Evolutionary conservation across 2,797 vertebrate species (phyloP), one percentile per base, ranked within the genome.

Genomic region (Enteromius radiatus): DNA sequence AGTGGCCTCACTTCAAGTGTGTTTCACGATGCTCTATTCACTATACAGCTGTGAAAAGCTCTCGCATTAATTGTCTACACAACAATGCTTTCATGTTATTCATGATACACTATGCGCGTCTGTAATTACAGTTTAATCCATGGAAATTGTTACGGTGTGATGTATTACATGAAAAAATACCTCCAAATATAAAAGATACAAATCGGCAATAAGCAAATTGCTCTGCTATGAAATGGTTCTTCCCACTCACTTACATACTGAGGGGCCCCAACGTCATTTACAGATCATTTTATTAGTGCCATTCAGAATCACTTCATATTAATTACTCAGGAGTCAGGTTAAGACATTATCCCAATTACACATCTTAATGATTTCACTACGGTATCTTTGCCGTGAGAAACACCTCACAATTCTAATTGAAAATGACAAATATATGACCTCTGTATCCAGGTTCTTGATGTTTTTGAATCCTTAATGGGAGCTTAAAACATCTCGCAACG

Each of bases 321-420:
- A 81, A 81, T 82, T 75, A 82, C 47, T 59, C 76, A 19, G 63
- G 73, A 67, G 49, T 82, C 64, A 69, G 47, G 38, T 68, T 82
- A 76, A 76, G 81, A 23, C 64, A 59, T 82, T 36, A 68, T 33
- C 19, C 33, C 73, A 67, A 68, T 76, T 68, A 76, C 36, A n/a
- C 21, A 56, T 69, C 26, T 21, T 59, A 69, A 82, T 36, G 63
- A 82, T 69, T 76, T 76, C 73, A 82, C 26, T 56, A 41, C 1
- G 17, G 19, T 68, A 31, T 54, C 12, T 21, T 81, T 49, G 2
- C 7, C 17, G 26, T 15, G 17, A 73, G 4, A 33, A 47, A 36
- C 23, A 33, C 9, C 26, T 64, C n/a, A 21, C 43, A 21, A 41
- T 52, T 71, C 21, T 76, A 73, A 52, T 36, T 73, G 5, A 73